Evolutionary conservation across 2,888 invertebrate species (phyloP).

Genomic region (Apodemia duryi): DNA sequence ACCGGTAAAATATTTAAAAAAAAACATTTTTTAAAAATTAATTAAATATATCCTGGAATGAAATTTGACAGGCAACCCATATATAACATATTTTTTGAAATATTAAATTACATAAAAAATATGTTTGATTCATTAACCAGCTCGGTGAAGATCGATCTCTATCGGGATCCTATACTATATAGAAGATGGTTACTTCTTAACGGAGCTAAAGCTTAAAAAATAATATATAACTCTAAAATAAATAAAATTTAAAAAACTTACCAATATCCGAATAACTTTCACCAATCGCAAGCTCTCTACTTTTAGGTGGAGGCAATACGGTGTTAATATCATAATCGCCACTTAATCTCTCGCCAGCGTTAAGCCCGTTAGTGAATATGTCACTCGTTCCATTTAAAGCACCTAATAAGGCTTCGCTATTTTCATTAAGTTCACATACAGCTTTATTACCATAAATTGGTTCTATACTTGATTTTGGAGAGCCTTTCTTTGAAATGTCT

Average conservation of each 20-base stretch:
- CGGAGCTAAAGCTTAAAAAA: no score
- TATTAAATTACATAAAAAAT: no score
- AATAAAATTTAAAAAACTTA: slow-evolving; percentile 37
- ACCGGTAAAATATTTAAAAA: no score
- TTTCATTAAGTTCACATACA: slow-evolving; percentile 64
- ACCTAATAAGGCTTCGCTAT: slow-evolving; percentile 57
- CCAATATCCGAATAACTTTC: slow-evolving; percentile 77
- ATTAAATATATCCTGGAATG: no score
- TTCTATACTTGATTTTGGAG: slow-evolving; percentile 67
- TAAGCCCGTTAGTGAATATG: slow-evolving; percentile 67
- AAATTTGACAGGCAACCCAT: no score
- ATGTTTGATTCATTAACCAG: no score
- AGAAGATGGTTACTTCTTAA: no score
- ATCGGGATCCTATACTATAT: no score
- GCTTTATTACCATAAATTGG: slow-evolving; percentile 74
- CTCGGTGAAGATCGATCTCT: no score
- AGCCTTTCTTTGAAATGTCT: slow-evolving; percentile 66
- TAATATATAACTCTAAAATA: no score
- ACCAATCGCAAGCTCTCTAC: slow-evolving; percentile 71
- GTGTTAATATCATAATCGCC: slow-evolving; percentile 73
- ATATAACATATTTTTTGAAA: no score
- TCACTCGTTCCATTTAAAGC: slow-evolving; percentile 64
- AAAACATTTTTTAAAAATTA: no score
- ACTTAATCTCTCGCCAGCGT: slow-evolving; percentile 57
- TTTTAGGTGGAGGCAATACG: slow-evolving; percentile 72